Percentiles rank a stretch among this genome's conserved stretches.
Evolutionary conservation across 2,797 vertebrate species (phyloP).

Genomic region (Cossypha heuglini): DNA sequence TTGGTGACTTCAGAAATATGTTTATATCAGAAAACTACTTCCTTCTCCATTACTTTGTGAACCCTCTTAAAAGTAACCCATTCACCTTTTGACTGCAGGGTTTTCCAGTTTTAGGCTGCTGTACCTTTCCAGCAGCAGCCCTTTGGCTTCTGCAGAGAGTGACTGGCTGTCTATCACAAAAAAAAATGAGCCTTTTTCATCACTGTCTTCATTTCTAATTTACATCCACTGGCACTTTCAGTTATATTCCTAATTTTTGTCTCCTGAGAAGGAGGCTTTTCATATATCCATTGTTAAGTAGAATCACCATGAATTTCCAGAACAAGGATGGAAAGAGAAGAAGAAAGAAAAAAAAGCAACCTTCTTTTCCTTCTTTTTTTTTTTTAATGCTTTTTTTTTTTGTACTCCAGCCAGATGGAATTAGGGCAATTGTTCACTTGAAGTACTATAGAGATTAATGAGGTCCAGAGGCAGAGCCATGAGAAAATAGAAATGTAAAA

Average conservation of each 20-base stretch:
- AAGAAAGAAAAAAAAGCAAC: slow-evolving; percentile 39
- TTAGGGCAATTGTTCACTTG: slow-evolving; percentile 78
- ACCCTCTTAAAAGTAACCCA: background rate
- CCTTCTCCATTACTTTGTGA: background rate
- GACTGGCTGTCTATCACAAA: background rate
- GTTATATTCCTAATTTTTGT: background rate
- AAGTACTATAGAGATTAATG: slow-evolving; percentile 77
- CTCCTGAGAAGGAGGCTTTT: background rate
- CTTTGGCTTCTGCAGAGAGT: background rate
- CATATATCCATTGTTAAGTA: background rate
- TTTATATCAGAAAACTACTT: background rate
- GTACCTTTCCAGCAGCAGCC: background rate
- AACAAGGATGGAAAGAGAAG: slow-evolving; percentile 62
- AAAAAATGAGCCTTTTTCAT: background rate
- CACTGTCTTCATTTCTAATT: slow-evolving; percentile 13
- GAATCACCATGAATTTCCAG: slow-evolving; percentile 70
- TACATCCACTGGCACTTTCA: background rate
- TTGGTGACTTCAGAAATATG: background rate
- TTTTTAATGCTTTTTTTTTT: background rate
- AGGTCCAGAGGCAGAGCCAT: slow-evolving; percentile 69
- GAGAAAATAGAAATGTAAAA: slow-evolving; percentile 75
- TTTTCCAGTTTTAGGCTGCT: background rate
- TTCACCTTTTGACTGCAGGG: background rate
- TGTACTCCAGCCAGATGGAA: slow-evolving; percentile 69
- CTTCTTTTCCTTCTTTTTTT: slow-evolving; percentile 7